phyloP scores from a whole-genome alignment of 2,888 invertebrate genomes.

The Iphiclides podalirius region DNA sequence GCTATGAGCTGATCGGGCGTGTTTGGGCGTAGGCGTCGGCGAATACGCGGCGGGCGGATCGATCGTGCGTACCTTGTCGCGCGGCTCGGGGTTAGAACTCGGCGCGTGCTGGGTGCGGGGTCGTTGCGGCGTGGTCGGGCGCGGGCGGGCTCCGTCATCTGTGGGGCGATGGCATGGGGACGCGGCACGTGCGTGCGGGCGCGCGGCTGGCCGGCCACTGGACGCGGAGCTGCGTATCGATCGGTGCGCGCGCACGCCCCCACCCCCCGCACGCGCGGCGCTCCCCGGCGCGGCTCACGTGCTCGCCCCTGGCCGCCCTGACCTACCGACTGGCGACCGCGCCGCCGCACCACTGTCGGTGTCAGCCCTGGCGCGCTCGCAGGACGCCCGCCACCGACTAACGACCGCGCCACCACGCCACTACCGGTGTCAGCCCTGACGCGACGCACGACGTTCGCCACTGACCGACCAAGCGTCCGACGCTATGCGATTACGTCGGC shows the following conservation, averaged over 20 bases:
- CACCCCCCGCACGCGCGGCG: conserved; percentile 60
- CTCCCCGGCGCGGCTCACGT: conserved; percentile 71
- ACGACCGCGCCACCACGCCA: too few relatives aligned
- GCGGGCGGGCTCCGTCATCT: conserved; percentile 79
- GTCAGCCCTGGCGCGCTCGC: conserved; percentile 3
- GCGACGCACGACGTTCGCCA: too few relatives aligned
- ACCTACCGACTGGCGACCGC: conserved; percentile 28
- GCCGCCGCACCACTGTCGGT: conserved; percentile 36
- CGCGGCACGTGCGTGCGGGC: conserved; percentile 55
- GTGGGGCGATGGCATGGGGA: conserved; percentile 72
- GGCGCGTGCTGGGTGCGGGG: conserved; percentile 61
- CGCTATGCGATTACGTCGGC: too few relatives aligned
- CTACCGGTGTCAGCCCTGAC: too few relatives aligned
- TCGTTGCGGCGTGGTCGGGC: conserved; percentile 53
- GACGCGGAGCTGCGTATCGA: conserved; percentile 56
- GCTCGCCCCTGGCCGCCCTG: conserved; percentile 43
- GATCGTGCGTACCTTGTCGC: conserved; percentile 68
- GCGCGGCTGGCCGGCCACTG: conserved; percentile 68
- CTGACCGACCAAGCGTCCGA: too few relatives aligned
- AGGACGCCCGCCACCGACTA: background rate
- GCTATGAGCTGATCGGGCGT: too few relatives aligned
- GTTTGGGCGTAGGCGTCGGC: background rate
- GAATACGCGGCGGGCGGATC: conserved; percentile 36
- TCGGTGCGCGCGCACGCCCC: conserved; percentile 64
- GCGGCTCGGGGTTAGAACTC: conserved; percentile 42